Evolutionary conservation across 2,888 invertebrate genomes (phyloP), one percentile per base, ranked within the genome.

Genomic region (Cantharis lateralis): DNA sequence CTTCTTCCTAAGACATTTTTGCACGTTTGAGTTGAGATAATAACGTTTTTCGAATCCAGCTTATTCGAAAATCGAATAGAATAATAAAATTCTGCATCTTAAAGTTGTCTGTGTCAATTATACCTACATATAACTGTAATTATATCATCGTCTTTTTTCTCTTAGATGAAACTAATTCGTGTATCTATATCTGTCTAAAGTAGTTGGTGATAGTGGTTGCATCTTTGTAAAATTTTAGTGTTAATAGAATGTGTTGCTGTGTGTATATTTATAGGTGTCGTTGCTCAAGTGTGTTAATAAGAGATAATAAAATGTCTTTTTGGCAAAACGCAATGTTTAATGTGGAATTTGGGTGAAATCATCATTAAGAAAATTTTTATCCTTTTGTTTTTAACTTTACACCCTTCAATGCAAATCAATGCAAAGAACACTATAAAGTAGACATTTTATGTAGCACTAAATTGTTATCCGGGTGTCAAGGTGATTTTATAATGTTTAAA

Each of bases 341-440:
- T 86, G 85, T 87, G 89, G 89, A 89, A 89, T 89, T 89, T 89
- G 89, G 89, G 89, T 89, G 89, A 88, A 88, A 84, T 86, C 87
- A 86, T 86, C 84, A 68, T 74, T 61, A 69, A 66, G 48, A 48
- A 48, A 48, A 48, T n/a, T 63, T 70, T 26, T 18, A 48, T 68
- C 64, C 13, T 32, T 32, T 71, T 28, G 61, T 77, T 70, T 70
- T 76, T 78, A 74, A 79, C 72, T 79, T 79, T 75, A 83, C 80
- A 81, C 76, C 81, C 81, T 79, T 48, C 5, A 84, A 85, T 84
- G 84, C 84, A 84, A 84, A 84, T 81, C 84, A 85, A 85, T 85
- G 84, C 85, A 85, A 84, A 13, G 4, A 48, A 48, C 80, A 81
- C 80, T 74, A 66, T 66, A 70, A 62, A 48, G 70, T 78, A 76